Evolutionary conservation across 2,113 vertebrate species (phyloP).

Genomic region (Hippoglossus stenolepis): DNA sequence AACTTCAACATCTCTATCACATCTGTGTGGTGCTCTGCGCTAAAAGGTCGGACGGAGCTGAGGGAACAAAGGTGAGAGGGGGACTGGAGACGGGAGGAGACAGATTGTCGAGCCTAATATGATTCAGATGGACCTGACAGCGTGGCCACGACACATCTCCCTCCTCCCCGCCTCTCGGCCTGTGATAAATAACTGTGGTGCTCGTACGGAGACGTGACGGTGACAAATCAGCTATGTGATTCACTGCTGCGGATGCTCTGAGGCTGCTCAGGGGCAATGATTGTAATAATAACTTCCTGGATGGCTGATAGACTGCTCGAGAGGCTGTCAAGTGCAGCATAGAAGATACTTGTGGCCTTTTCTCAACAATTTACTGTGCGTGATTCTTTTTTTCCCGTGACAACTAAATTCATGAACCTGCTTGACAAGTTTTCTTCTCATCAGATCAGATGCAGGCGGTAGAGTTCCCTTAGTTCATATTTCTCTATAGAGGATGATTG

Average conservation of each 20-base stretch:
- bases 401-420: neutral
- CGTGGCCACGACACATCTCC: neutral
- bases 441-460: constrained; percentile 20
- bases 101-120: neutral
- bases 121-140: constrained; percentile 12
- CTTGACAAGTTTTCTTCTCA: neutral
- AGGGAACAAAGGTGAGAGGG: neutral
- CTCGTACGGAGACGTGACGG: constrained; percentile 13
- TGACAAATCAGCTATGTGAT: constrained; percentile 55
- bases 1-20: neutral
- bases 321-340: constrained; percentile 3
- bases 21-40: neutral
- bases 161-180: neutral
- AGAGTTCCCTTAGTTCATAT: neutral
- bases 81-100: neutral
- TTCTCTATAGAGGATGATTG: too few relatives aligned
- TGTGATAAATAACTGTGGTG: constrained; percentile 13
- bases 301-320: constrained; percentile 29
- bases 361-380: constrained; percentile 4
- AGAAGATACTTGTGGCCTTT: constrained; percentile 5
- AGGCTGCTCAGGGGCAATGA: constrained; percentile 42
- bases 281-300: constrained; percentile 40
- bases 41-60: neutral
- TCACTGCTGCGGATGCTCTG: constrained; percentile 35
- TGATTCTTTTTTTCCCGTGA: neutral